These are phyloP conservation scores for Cladorhizidae sp. DNA, from an alignment of 37 sponge, comb jelly and placozoan genomes.

Conservation along the genomic window DNA sequence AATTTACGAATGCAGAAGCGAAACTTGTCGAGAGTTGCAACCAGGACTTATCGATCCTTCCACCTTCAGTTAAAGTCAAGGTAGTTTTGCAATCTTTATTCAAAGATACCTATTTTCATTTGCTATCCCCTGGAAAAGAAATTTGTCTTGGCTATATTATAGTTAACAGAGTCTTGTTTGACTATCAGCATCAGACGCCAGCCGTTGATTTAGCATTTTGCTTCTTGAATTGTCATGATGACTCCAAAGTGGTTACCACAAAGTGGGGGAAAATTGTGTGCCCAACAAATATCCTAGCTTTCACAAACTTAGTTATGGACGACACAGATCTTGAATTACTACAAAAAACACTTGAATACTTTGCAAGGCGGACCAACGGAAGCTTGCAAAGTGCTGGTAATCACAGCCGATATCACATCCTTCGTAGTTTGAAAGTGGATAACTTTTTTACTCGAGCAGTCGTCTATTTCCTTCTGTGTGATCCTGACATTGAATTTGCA, in stretches of 20 bases:
- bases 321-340: not conserved
- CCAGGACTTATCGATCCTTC: too few relatives aligned
- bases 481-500: slow-evolving; percentile 22
- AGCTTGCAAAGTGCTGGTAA: not conserved
- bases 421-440: not conserved
- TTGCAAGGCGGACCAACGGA: not conserved
- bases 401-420: not conserved
- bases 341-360: not conserved
- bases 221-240: not conserved
- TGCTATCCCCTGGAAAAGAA: too few relatives aligned
- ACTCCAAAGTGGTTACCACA: not conserved
- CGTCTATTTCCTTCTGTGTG: slow-evolving; percentile 6
- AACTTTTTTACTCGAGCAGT: slow-evolving; percentile 16
- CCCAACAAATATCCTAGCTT: too few relatives aligned
- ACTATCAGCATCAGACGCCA: not conserved
- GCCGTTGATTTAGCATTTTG: slow-evolving; percentile 1
- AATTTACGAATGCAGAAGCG: too few relatives aligned
- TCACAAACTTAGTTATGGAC: not conserved
- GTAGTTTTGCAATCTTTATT: too few relatives aligned
- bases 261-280: not conserved
- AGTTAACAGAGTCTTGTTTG: not conserved
- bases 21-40: too few relatives aligned
- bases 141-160: not conserved
- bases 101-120: too few relatives aligned
- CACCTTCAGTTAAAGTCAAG: too few relatives aligned